Evolutionary conservation across 2,888 invertebrate genomes (phyloP).

Genomic region (Ptilodon capucinus): DNA sequence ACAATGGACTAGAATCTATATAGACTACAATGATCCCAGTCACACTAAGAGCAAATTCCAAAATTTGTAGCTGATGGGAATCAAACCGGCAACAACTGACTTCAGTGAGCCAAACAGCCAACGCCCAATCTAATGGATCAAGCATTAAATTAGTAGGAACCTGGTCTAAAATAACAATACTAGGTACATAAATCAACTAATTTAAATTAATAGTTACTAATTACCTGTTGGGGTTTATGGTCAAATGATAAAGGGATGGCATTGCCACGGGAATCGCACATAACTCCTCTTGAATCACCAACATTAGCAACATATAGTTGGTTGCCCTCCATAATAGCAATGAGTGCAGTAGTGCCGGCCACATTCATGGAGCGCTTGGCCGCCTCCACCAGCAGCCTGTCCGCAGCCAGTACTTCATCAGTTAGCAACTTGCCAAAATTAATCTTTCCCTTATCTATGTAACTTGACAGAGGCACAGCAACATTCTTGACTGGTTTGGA

Average conservation of each 20-base stretch:
- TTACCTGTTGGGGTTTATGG: slow-evolving; percentile 97
- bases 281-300: slow-evolving; percentile 97
- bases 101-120: no score
- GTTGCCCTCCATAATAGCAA: slow-evolving; percentile 92
- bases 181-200: not conserved
- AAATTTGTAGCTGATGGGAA: no score
- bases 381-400: slow-evolving; percentile 90
- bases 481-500: slow-evolving; percentile 71
- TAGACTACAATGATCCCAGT: no score
- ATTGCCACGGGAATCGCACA: slow-evolving; percentile 95
- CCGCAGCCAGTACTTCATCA: slow-evolving; percentile 93
- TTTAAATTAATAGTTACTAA: not conserved
- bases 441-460: slow-evolving; percentile 88
- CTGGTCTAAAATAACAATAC: not conserved
- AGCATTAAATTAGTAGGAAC: no score
- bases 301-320: slow-evolving; percentile 96
- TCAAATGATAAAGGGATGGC: slow-evolving; percentile 97
- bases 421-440: slow-evolving; percentile 92
- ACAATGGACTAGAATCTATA: no score
- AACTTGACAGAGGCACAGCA: slow-evolving; percentile 81
- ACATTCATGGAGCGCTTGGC: slow-evolving; percentile 91
- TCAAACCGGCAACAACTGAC: no score
- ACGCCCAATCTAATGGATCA: no score
- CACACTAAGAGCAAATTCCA: no score
- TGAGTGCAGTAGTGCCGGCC: slow-evolving; percentile 95